Evolutionary conservation across 1,140 invertebrate genomes (phyloP), one percentile per base, ranked within the genome.

Genomic region (Battus philenor): DNA sequence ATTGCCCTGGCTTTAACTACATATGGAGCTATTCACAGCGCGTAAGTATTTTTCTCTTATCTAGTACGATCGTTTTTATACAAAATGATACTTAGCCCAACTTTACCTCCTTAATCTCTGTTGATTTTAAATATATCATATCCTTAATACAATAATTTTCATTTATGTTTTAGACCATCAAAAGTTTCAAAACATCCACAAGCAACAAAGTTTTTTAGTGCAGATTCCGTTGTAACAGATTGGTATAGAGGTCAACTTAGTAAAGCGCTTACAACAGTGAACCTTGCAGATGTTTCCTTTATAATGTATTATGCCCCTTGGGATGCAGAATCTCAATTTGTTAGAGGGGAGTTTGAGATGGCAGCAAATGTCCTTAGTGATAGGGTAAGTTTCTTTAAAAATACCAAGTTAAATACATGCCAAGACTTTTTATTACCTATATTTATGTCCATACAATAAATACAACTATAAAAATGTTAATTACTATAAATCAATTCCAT

Each of bases 281-380:
- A 87, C 1, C 71, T 87, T 44, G 87, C 88, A 3, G 93, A 94
- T 73, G 79, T 93, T 7, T 90, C 91, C 36, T 93, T 96, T 87
- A 89, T 95, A 20, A 94, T 96, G 93, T 95, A 93, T 69, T 96
- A 96, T 86, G 94, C 95, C 7, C 94, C 94, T 0, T 97, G 95
- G 95, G 94, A 95, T 89, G 91, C 93, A 0, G 91, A 94, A 59
- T 93, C 91, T 59, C 92, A 94, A 72, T 81, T 87, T 67, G 87
- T 91, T 0, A 87, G 90, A 44, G 66, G 87, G 29, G 92, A 95
- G 64, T 94, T 95, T 88, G 89, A 93, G 69, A 89, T 86, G 58
- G 91, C 91, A 47, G 93, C 94, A 7, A 85, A 87, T 57, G 89
- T 91, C 68, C 89, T 94, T 82, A 82, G 90, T 62, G 88, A 91